Base-by-base conservation (phyloP, 2,888 invertebrate species). In the Blastobasis lacticolella region DNA sequence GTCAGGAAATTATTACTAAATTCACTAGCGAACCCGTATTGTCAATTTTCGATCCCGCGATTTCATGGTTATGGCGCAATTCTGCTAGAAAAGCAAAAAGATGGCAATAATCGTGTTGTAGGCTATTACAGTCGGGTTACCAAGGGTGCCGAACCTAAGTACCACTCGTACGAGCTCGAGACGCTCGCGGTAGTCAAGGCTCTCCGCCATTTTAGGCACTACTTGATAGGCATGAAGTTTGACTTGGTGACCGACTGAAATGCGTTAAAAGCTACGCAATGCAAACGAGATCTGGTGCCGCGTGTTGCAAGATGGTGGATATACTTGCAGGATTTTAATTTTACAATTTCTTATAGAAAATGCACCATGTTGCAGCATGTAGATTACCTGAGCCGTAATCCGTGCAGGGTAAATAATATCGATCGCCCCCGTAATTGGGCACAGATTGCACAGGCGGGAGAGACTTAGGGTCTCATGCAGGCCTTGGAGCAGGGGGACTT, bases 341-440 rank as follows among this genome's bases (percentile, higher is more conserved):
- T 57, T 38, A 36, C 38, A 1, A 50, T 60, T 3, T 53, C 48
- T 4, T 58, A 58, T 41, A 45, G 56, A n/a, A 57, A 58, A 9
- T 53, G 57, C 0, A 45, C 41, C 0, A 49, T 37, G 46, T 38
- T 57, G 52, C 43, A n/a, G 5, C 59, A 59, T 23, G 54, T 52
- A 0, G 59, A 59, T 36, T 57, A 52, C 9, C 40, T 61, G 0
- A 59, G 61, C 37, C 43, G 57, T 7, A 58, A 57, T 36, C 57
- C 60, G 0, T 1, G 9, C 4, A 5, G 52, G 1, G 48, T 57
- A 0, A 36, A n/a, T 10, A 36, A 56, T 42, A n/a, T n/a, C n/a
- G n/a, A n/a, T n/a, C 54, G 42, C 8, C 57, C 56, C 3, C 51
- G 46, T 3, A 62, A 60, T 10, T 60, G 58, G 59, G 57, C 55